Conservation (phyloP, 2,113 vertebrate species). For the Cinclus cinclus region DNA sequence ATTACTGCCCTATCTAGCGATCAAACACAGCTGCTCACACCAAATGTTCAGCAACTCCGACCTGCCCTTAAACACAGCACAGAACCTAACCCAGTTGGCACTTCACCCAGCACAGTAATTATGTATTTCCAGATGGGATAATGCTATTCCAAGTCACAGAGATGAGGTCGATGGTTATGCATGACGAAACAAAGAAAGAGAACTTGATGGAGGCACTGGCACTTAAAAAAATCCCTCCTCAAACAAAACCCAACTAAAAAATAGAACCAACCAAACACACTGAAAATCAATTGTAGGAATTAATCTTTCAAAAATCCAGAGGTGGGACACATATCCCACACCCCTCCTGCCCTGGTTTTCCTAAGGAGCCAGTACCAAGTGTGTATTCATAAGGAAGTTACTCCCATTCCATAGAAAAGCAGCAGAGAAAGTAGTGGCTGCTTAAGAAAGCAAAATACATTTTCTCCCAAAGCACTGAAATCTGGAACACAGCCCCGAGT, state of each 20-base stretch:
- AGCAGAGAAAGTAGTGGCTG: not conserved
- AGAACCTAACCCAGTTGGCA: not conserved
- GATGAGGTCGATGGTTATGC: not conserved
- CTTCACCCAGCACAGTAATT: not conserved
- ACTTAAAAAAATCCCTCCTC: not conserved
- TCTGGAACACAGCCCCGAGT: not conserved
- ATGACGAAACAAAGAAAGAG: not conserved
- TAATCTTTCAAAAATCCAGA: not conserved
- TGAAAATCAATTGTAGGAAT: fast-evolving
- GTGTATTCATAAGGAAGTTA: fast-evolving
- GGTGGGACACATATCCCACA: not conserved
- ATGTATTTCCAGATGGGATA: not conserved
- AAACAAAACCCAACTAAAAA: not conserved
- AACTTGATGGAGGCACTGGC: not conserved
- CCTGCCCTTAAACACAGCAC: not conserved
- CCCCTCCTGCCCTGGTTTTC: not conserved
- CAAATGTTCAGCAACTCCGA: not conserved
- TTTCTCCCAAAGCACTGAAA: not conserved
- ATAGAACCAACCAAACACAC: not conserved
- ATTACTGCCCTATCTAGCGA: not conserved
- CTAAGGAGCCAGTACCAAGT: not conserved
- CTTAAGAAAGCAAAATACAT: not conserved
- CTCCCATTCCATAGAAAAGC: not conserved
- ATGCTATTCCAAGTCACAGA: not conserved
- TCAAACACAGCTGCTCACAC: not conserved